A percentile compares a stretch with the other conserved stretches of the same genome.
Conservation (phyloP, 2,888 invertebrate genomes). For the Biston betularia region DNA sequence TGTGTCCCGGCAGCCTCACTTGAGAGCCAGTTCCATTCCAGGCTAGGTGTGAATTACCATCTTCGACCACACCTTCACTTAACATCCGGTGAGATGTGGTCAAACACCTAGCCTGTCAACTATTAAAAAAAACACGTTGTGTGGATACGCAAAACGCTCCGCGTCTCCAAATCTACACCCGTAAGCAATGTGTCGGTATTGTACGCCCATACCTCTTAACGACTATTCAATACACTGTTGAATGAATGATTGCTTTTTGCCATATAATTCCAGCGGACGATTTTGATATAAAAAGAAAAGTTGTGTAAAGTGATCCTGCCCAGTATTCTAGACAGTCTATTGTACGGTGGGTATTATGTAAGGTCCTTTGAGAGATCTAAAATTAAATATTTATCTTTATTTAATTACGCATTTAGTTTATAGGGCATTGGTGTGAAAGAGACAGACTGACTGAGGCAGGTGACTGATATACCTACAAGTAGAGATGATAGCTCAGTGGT, state of each 20-base stretch:
- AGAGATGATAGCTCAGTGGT: too few relatives aligned
- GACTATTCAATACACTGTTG: conserved; percentile 83
- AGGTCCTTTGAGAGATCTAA: too few relatives aligned
- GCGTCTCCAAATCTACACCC: neutral
- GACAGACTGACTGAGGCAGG: too few relatives aligned
- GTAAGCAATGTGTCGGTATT: conserved; percentile 58
- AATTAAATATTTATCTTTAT: conserved; percentile 28
- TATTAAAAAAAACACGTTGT: too few relatives aligned
- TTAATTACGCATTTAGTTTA: neutral
- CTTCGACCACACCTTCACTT: too few relatives aligned
- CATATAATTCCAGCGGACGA: conserved; percentile 78
- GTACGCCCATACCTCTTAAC: conserved; percentile 81
- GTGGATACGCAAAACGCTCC: conserved; percentile 23
- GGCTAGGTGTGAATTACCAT: too few relatives aligned
- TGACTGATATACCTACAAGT: too few relatives aligned
- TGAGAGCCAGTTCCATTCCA: too few relatives aligned
- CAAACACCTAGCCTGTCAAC: too few relatives aligned
- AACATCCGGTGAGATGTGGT: too few relatives aligned
- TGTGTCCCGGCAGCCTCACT: too few relatives aligned
- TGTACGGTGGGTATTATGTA: conserved; percentile 52
- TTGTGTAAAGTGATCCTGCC: conserved; percentile 78
- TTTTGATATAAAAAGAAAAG: conserved; percentile 70
- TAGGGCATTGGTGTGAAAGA: too few relatives aligned
- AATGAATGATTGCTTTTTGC: conserved; percentile 84
- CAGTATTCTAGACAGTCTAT: conserved; percentile 61